Base-by-base conservation (phyloP, 2,888 invertebrate genomes). In the Agrochola macilenta region DNA sequence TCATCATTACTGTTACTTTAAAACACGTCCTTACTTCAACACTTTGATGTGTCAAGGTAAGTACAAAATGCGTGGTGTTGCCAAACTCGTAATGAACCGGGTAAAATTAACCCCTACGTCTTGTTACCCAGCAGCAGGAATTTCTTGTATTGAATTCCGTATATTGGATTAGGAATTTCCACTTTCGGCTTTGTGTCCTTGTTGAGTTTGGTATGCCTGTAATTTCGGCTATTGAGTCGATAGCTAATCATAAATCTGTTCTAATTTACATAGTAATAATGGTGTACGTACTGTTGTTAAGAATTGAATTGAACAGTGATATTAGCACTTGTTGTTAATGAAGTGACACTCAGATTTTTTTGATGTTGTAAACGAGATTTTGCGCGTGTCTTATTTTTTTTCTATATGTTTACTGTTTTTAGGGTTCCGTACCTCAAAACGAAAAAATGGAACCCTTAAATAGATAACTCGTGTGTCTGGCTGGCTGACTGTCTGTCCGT, bases 141-240 rank as follows among this genome's bases (percentile, higher is more conserved):
- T 90, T 86, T 87, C 82, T 86, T 69, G 91, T 91, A 91, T 91
- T 91, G 89, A 90, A 90, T 91, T 89, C 87, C 87, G 78, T 85
- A 86, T 84, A 88, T 85, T 78, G 88, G 83, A 90, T 89, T 87
- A 87, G 90, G 88, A 90, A 89, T 87, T 90, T 89, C 82, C 87
- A 89, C 87, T 89, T 87, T 85, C 79, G 75, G 85, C 87, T 89
- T 88, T 89, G 89, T 89, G 82, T 82, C 58, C 43, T 79, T 71
- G 83, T 81, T 87, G 81, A 75, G 63, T 72, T 69, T 68, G 78
- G 82, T 65, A 83, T 81, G 86, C 76, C 52, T 77, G 74, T 81
- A 80, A 86, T 87, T 84, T 82, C 39, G 65, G 64, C 46, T 79
- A 88, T 78, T 79, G 73, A 81, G 49, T 54, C 52, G 43, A 84